A percentile compares a stretch with the other conserved stretches of the same genome.
Evolutionary conservation across 2,113 vertebrate genomes (phyloP).

Genomic region (Sturnus vulgaris): DNA sequence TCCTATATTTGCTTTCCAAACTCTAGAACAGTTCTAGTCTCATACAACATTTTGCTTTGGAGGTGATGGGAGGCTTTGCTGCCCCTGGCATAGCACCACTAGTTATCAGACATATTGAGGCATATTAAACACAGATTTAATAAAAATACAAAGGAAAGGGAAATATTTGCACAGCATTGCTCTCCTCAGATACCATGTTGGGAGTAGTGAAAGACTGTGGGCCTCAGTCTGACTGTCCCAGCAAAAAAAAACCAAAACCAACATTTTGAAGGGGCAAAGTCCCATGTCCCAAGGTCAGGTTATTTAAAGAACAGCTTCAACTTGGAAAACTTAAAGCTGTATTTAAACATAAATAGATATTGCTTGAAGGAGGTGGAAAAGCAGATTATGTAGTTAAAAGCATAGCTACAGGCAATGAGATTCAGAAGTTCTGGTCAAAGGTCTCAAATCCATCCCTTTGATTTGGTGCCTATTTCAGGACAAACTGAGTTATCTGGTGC

Average conservation of each 20-base stretch:
- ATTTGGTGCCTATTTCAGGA: background rate
- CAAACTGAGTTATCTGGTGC: background rate
- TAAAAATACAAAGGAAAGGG: background rate
- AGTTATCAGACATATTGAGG: background rate
- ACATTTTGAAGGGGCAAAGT: background rate
- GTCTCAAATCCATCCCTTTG: background rate
- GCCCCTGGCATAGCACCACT: background rate
- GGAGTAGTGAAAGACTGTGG: fast-evolving
- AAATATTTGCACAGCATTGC: background rate
- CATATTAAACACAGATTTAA: background rate
- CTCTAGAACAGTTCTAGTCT: background rate
- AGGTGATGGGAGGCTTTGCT: background rate
- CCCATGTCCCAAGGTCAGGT: background rate
- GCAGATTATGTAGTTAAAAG: background rate
- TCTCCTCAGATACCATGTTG: background rate
- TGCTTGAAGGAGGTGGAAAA: background rate
- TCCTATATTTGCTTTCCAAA: background rate
- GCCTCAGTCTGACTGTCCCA: background rate
- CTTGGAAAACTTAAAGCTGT: background rate
- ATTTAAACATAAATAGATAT: background rate
- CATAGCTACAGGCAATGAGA: fast-evolving
- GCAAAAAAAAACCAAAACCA: background rate
- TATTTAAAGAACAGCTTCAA: background rate
- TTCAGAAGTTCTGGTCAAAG: background rate
- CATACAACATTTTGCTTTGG: background rate